A percentile compares a stretch with the other conserved stretches of the same genome.
phyloP scores from a whole-genome alignment of 2,888 invertebrate species.

The Parapristionchus giblindavisi region DNA sequence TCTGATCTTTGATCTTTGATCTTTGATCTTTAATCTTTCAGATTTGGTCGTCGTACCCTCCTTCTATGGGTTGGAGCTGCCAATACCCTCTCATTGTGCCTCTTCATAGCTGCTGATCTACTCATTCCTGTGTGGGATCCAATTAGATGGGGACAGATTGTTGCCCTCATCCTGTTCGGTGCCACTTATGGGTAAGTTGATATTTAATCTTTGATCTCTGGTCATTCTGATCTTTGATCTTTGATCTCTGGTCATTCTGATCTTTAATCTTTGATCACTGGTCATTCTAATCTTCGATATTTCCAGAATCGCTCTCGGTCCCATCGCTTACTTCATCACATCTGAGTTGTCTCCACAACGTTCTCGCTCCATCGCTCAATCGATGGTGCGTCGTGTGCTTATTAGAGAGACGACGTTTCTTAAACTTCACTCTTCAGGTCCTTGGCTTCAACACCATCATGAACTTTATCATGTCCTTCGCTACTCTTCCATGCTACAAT shows the following conservation, averaged over 20 bases:
- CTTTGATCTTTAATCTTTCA: constrained; percentile 2
- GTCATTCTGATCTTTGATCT: too few species aligned
- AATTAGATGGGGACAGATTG: constrained; percentile 54
- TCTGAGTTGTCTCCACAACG: constrained; percentile 54
- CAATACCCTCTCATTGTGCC: constrained; percentile 51
- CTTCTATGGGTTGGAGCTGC: constrained; percentile 48
- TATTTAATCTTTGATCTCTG: too few species aligned
- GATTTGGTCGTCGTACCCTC: constrained; percentile 55
- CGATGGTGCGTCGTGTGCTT: constrained; percentile 47
- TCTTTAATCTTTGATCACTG: too few species aligned
- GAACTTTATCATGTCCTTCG: constrained; percentile 36
- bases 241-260: too few species aligned
- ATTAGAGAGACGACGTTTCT: neutral
- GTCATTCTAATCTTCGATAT: too few species aligned
- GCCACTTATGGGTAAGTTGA: constrained; percentile 55
- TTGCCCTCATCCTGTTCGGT: constrained; percentile 52
- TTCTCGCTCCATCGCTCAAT: constrained; percentile 59
- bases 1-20: constrained; percentile 25
- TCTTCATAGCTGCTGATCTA: constrained; percentile 40
- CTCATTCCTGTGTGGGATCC: constrained; percentile 38
- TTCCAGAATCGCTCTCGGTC: constrained; percentile 53
- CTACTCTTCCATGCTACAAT: constrained; percentile 31
- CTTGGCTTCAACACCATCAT: constrained; percentile 33
- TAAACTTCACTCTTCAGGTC: constrained; percentile 8
- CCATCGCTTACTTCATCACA: constrained; percentile 60